A percentile compares a stretch with the other conserved stretches of the same genome.
Conservation (phyloP, 2,888 invertebrate species). For the Drepana falcataria region DNA sequence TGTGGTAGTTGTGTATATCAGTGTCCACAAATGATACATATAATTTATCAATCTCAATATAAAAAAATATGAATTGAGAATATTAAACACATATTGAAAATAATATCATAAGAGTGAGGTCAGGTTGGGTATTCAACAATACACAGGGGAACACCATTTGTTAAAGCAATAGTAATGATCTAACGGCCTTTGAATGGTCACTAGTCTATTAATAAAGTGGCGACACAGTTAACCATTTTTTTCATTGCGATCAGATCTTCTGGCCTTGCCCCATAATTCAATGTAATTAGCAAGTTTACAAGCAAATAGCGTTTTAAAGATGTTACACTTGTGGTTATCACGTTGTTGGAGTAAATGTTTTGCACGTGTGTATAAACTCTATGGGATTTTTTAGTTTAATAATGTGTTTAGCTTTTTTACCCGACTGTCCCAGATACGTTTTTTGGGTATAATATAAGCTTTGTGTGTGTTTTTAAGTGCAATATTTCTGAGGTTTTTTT, state of each 20-base stretch:
- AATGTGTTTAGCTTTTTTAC: no score
- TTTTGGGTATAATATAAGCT: no score
- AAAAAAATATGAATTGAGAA: no score
- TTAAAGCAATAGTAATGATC: not conserved
- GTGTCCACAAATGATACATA: no score
- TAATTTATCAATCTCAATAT: no score
- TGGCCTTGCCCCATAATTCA: slow-evolving; percentile 1
- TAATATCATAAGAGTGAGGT: no score
- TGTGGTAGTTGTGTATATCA: no score
- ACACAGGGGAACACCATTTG: not conserved
- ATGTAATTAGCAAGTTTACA: not conserved
- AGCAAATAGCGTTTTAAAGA: not conserved
- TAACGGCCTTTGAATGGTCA: not conserved
- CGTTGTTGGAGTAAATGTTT: not conserved
- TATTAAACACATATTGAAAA: no score
- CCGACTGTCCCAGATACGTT: no score
- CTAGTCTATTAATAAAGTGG: not conserved
- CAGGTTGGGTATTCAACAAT: no score
- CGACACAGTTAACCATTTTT: not conserved
- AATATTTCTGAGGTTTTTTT: no score
- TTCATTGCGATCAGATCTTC: not conserved
- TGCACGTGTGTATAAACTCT: not conserved
- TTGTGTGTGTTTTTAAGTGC: no score
- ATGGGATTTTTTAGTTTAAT: not conserved
- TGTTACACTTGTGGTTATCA: not conserved